A percentile compares a stretch with the other conserved stretches of the same genome.
Conservation (phyloP, 1,140 invertebrate genomes). For the Euborellia annulipes region DNA sequence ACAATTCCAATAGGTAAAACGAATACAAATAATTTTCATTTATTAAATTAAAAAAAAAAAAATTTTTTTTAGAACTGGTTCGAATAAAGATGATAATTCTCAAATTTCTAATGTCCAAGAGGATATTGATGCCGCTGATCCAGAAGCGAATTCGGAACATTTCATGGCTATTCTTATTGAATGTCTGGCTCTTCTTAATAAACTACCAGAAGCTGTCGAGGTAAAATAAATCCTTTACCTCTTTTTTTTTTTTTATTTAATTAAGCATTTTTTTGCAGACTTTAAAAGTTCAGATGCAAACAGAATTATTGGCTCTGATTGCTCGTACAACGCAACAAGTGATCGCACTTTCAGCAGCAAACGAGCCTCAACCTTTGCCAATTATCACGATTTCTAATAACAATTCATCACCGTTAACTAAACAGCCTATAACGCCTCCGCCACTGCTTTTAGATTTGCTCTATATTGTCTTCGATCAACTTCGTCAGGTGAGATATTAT, state of each 20-base stretch:
- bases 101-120: constrained; percentile 41
- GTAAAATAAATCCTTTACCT: constrained; percentile 27
- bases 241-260: background rate
- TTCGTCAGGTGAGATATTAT: too few species aligned
- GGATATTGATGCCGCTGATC: constrained; percentile 41
- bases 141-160: constrained; percentile 49
- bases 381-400: too few species aligned
- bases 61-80: too few species aligned
- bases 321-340: constrained; percentile 56
- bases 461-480: constrained; percentile 54
- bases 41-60: too few species aligned
- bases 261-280: too few species aligned
- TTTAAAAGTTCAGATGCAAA: constrained; percentile 65
- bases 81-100: too few species aligned
- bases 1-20: constrained; percentile 14
- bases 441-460: constrained; percentile 34
- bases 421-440: too few species aligned
- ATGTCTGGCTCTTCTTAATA: constrained; percentile 68
- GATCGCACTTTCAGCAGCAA: constrained; percentile 31
- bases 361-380: too few species aligned
- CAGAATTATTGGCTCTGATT: constrained; percentile 59
- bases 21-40: too few species aligned
- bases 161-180: constrained; percentile 71
- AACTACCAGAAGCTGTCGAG: constrained; percentile 69
- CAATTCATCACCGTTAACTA: too few species aligned